Evolutionary conservation across 2,888 invertebrate species (phyloP).

Genomic region (Conus canariensis): DNA sequence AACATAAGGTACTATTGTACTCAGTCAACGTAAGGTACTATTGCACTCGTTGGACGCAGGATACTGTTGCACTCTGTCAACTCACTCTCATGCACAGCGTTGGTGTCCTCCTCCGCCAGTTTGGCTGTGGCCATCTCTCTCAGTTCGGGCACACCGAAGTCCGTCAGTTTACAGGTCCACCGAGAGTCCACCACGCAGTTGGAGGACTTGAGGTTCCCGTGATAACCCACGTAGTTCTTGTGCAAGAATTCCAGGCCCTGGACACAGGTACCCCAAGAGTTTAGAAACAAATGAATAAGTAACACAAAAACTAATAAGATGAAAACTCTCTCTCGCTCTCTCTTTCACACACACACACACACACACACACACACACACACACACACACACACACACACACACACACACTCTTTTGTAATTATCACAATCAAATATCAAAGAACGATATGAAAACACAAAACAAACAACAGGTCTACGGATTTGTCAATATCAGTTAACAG

Average conservation of each 20-base stretch:
- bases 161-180: slow-evolving; percentile 76
- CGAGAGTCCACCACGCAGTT: slow-evolving; percentile 77
- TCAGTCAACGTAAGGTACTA: too few relatives aligned
- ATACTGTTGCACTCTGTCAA: too few relatives aligned
- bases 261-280: neutral
- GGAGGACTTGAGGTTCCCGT: slow-evolving; percentile 76
- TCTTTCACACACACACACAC: slow-evolving; percentile 6
- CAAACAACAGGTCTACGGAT: too few relatives aligned
- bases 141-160: slow-evolving; percentile 71
- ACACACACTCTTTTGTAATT: neutral
- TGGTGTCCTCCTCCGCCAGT: slow-evolving; percentile 17
- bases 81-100: slow-evolving; percentile 15
- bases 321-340: neutral
- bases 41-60: too few relatives aligned
- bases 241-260: slow-evolving; percentile 75
- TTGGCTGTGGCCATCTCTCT: slow-evolving; percentile 47
- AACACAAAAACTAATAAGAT: neutral
- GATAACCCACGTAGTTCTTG: slow-evolving; percentile 71
- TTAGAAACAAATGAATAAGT: neutral
- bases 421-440: too few relatives aligned
- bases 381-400: slow-evolving; percentile 8
- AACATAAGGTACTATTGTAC: too few relatives aligned
- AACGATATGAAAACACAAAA: too few relatives aligned
- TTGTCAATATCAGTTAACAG: too few relatives aligned
- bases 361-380: slow-evolving; percentile 30